Percentiles rank a stretch among this genome's conserved stretches.
Conservation (phyloP, 1,140 invertebrate species). For the Cherax destructor region DNA sequence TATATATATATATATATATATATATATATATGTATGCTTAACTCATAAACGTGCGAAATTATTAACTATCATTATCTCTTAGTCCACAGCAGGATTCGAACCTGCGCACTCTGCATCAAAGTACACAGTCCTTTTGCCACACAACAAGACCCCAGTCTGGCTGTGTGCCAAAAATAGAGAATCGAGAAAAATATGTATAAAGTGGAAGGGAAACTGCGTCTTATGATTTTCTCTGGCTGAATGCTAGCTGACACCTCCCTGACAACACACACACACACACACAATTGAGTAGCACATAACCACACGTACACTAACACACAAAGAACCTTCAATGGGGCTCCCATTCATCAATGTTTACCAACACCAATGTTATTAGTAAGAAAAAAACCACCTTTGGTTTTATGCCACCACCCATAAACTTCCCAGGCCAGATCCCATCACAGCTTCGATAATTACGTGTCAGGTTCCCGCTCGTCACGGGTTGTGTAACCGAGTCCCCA, state of each 20-base stretch:
- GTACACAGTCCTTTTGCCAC: too few species aligned
- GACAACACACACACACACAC: background rate
- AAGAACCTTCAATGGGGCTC: background rate
- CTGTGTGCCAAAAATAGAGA: too few species aligned
- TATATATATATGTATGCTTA: background rate
- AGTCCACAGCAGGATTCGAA: too few species aligned
- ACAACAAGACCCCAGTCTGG: too few species aligned
- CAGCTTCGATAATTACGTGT: conserved; percentile 8
- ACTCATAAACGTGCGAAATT: background rate
- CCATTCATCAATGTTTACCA: background rate
- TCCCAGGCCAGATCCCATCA: background rate
- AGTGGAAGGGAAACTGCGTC: too few species aligned
- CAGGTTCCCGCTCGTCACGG: background rate
- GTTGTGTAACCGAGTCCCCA: background rate
- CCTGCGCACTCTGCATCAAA: too few species aligned
- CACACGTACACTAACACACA: background rate
- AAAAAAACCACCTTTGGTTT: background rate
- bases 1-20: conserved; percentile 3
- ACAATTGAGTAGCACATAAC: background rate
- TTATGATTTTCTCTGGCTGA: too few species aligned
- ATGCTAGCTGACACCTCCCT: too few species aligned
- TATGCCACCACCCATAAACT: background rate
- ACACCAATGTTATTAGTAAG: background rate
- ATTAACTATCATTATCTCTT: background rate
- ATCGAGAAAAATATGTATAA: too few species aligned